A percentile compares a stretch with the other conserved stretches of the same genome.
Evolutionary conservation across 2,888 invertebrate genomes (phyloP).

Genomic region (Girardia tigrina): DNA sequence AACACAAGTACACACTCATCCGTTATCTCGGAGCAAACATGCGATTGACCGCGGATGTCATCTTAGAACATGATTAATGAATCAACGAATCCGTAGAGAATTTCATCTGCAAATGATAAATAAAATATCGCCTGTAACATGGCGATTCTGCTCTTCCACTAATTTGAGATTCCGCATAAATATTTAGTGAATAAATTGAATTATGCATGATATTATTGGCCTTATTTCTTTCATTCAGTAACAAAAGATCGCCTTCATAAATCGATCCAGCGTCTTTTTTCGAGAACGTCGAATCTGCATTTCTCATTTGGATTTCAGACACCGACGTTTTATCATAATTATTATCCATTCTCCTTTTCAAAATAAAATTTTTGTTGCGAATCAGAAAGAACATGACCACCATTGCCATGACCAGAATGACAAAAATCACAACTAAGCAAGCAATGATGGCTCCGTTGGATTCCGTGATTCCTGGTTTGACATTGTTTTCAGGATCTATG

Average conservation of each 20-base stretch:
- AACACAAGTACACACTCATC: too few relatives aligned
- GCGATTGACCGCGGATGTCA: too few relatives aligned
- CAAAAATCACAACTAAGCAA: background rate
- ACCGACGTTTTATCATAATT: background rate
- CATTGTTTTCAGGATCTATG: background rate
- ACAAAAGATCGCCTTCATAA: constrained; percentile 4
- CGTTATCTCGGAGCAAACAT: too few relatives aligned
- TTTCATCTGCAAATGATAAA: too few relatives aligned
- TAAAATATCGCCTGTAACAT: too few relatives aligned
- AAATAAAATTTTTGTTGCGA: background rate
- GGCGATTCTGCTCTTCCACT: background rate
- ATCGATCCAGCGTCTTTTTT: constrained; percentile 13
- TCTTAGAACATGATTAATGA: too few relatives aligned
- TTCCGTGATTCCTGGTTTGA: background rate
- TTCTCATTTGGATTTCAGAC: constrained; percentile 19
- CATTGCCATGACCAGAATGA: background rate
- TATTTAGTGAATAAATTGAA: background rate
- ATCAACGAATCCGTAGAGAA: too few relatives aligned
- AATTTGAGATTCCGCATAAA: constrained; percentile 11
- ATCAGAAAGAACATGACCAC: background rate
- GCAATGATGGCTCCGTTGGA: constrained; percentile 14
- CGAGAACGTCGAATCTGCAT: background rate
- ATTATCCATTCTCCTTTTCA: constrained; percentile 6
- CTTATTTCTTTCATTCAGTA: constrained; percentile 23
- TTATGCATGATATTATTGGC: background rate